Conservation (phyloP, 2,113 vertebrate species). For the Cromileptes altivelis region DNA sequence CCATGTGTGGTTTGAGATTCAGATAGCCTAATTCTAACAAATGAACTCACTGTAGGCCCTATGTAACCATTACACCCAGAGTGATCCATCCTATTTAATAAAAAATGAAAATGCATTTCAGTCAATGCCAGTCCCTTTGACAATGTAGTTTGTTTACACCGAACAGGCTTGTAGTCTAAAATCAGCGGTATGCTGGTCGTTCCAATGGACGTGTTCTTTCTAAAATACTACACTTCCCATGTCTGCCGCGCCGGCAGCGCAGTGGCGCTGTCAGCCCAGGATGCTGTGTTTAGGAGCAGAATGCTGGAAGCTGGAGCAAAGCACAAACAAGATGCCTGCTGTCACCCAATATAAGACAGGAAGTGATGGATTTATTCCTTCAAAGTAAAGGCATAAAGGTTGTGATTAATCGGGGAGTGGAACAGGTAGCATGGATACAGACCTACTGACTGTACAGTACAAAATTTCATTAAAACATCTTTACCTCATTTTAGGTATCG, state of each 20-base stretch:
- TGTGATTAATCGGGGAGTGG: no score
- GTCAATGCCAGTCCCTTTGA: not conserved
- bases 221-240: conserved; percentile 68
- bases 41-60: not conserved
- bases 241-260: not conserved
- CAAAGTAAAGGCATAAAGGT: conserved; percentile 23
- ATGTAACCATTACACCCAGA: not conserved
- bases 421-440: not conserved
- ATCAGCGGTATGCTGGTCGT: no score
- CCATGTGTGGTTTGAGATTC: not conserved
- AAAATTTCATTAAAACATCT: not conserved
- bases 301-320: conserved; percentile 70
- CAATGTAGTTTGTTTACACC: conserved; percentile 18
- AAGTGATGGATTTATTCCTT: not conserved
- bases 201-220: not conserved
- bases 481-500: no score
- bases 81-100: not conserved
- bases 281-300: conserved; percentile 36
- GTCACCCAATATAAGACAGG: not conserved
- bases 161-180: conserved; percentile 49
- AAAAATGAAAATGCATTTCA: not conserved
- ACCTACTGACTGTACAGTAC: no score
- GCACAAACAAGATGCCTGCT: not conserved
- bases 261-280: conserved; percentile 41
- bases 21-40: not conserved